These are phyloP conservation scores for Synergus umbraculus DNA, from an alignment of 2,888 invertebrate genomes.

Conservation along the genomic window DNA sequence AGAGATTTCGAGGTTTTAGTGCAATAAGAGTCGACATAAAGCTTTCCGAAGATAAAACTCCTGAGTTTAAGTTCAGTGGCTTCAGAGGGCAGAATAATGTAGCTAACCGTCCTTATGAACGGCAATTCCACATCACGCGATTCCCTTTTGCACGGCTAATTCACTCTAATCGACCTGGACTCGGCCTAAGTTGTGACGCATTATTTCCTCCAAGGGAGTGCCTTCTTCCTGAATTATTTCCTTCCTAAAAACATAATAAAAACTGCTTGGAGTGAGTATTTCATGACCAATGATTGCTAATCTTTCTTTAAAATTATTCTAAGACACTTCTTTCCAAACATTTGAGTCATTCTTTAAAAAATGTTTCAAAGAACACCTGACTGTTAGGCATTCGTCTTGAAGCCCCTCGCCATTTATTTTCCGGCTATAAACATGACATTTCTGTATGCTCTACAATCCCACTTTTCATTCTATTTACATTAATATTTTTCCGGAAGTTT, in stretches of 20 bases:
- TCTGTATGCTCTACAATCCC: neutral
- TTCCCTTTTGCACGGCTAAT: constrained; percentile 31
- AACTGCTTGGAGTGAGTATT: no score
- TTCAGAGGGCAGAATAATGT: constrained; percentile 14
- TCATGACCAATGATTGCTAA: no score
- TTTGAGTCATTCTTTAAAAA: neutral
- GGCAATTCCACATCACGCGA: constrained; percentile 39
- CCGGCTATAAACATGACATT: neutral
- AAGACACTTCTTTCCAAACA: no score
- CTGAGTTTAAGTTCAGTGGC: neutral
- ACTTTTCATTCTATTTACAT: neutral
- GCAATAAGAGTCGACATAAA: neutral
- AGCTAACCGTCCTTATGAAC: constrained; percentile 18
- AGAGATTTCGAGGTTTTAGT: neutral
- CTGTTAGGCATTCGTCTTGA: neutral
- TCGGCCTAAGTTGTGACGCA: constrained; percentile 17
- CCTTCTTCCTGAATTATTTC: constrained; percentile 1
- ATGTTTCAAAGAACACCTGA: neutral
- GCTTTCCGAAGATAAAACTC: constrained; percentile 21
- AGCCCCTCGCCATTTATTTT: neutral
- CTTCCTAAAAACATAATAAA: neutral
- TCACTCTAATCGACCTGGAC: neutral
- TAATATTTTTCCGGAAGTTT: neutral
- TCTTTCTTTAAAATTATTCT: no score
- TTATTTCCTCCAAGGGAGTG: constrained; percentile 28